phyloP scores from a whole-genome alignment of 2,888 invertebrate species.

The Melipona beecheii region DNA sequence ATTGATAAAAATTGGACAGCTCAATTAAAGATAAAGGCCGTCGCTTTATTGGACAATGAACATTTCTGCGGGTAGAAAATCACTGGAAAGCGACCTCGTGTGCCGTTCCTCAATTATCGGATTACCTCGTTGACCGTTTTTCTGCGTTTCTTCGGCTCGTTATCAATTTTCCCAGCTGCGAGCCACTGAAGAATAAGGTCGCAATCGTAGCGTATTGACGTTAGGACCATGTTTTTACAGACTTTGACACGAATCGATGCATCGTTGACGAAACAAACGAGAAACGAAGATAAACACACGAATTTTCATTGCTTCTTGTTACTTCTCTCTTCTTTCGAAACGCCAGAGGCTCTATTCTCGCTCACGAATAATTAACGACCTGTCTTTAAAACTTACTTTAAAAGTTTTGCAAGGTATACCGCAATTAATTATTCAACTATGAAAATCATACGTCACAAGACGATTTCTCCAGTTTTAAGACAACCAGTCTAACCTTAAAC shows the following conservation, averaged over 20 bases:
- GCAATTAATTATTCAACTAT: not conserved
- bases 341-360: no score
- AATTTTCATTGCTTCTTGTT: not conserved
- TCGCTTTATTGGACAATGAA: constrained; percentile 2
- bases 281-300: not conserved
- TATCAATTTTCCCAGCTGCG: constrained; percentile 27
- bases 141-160: constrained; percentile 8
- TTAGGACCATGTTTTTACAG: not conserved
- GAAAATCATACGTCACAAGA: not conserved
- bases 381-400: not conserved
- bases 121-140: constrained; percentile 15
- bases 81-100: not conserved
- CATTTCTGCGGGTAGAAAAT: constrained; percentile 1
- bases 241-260: not conserved
- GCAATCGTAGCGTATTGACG: not conserved
- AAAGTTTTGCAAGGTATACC: not conserved
- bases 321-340: not conserved
- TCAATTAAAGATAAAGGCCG: not conserved
- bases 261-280: not conserved
- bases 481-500: not conserved
- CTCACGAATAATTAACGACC: not conserved
- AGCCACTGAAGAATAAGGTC: constrained; percentile 39
- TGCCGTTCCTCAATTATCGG: constrained; percentile 13
- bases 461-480: not conserved
- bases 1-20: not conserved